These are phyloP conservation scores for Lithosia quadra DNA, from an alignment of 2,888 invertebrate genomes.

Conservation along the genomic window DNA sequence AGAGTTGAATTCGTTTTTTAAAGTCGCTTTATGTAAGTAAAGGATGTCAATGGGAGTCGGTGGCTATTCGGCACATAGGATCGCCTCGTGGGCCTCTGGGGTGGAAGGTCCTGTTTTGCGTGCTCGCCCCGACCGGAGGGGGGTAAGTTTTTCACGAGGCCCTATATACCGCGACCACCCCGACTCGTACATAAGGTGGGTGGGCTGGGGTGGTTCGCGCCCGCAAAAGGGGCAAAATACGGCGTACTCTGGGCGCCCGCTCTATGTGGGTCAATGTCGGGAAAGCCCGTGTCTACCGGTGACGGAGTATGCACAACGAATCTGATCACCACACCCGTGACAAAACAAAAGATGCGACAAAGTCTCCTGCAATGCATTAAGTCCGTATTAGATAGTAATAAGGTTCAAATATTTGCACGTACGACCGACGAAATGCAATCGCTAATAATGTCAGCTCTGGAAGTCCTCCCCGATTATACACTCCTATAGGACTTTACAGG, in stretches of 20 bases:
- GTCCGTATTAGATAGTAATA: slow-evolving; percentile 62
- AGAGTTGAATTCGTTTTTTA: slow-evolving; percentile 37
- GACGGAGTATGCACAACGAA: slow-evolving; percentile 87
- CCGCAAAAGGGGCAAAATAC: slow-evolving; percentile 88
- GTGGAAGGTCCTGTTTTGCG: slow-evolving; percentile 86
- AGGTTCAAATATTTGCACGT: slow-evolving; percentile 61
- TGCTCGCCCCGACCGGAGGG: slow-evolving; percentile 81
- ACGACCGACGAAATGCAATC: slow-evolving; percentile 17
- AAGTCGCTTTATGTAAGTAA: slow-evolving; percentile 35
- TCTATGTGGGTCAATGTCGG: slow-evolving; percentile 88
- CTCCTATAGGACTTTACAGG: not conserved
- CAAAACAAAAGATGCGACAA: slow-evolving; percentile 77
- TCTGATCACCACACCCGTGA: slow-evolving; percentile 85
- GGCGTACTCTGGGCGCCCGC: slow-evolving; percentile 86
- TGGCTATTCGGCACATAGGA: slow-evolving; percentile 75
- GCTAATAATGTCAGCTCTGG: slow-evolving; percentile 21
- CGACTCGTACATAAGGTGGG: slow-evolving; percentile 86
- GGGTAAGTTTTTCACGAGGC: slow-evolving; percentile 87
- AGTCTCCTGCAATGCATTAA: slow-evolving; percentile 51
- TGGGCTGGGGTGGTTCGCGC: slow-evolving; percentile 85
- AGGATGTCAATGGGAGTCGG: slow-evolving; percentile 54
- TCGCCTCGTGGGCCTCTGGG: slow-evolving; percentile 76
- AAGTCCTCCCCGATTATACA: slow-evolving; percentile 21
- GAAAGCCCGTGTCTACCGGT: slow-evolving; percentile 87
- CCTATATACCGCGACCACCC: slow-evolving; percentile 87